A percentile compares a stretch with the other conserved stretches of the same genome.
Evolutionary conservation across 2,113 vertebrate genomes (phyloP).

Genomic region (Circaetus cinerascens): DNA sequence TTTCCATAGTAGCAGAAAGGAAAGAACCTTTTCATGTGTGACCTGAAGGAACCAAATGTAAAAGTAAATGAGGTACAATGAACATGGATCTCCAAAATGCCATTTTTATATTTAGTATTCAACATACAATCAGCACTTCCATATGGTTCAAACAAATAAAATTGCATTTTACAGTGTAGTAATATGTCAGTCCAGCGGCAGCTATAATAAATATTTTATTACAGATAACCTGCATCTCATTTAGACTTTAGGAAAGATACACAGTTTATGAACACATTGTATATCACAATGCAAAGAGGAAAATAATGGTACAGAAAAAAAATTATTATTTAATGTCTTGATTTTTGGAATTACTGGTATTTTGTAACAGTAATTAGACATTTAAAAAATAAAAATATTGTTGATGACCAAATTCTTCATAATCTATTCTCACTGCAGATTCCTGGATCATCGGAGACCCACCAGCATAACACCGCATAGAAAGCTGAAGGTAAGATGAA

Average conservation of each 20-base stretch:
- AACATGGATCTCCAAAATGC: neutral
- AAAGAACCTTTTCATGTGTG: neutral
- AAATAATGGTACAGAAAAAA: neutral
- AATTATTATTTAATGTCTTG: neutral
- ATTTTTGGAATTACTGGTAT: neutral
- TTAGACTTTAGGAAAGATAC: neutral
- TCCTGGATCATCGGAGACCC: neutral
- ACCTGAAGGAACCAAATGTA: neutral
- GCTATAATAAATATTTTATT: neutral
- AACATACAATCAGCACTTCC: neutral
- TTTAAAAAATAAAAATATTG: neutral
- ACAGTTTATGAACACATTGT: neutral
- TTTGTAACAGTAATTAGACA: neutral
- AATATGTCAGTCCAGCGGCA: neutral
- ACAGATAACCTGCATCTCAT: neutral
- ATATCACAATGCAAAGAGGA: neutral
- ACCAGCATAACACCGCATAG: neutral
- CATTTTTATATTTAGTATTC: neutral
- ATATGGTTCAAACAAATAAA: neutral
- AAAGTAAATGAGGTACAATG: neutral
- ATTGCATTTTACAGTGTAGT: neutral
- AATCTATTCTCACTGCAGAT: neutral
- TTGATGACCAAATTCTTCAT: neutral
- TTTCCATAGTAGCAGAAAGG: neutral
- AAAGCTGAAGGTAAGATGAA: slow-evolving; percentile 49